Percentiles rank a stretch among this genome's conserved stretches.
phyloP scores from a whole-genome alignment of 2,888 invertebrate genomes.

The Oscheius myriophilus region DNA sequence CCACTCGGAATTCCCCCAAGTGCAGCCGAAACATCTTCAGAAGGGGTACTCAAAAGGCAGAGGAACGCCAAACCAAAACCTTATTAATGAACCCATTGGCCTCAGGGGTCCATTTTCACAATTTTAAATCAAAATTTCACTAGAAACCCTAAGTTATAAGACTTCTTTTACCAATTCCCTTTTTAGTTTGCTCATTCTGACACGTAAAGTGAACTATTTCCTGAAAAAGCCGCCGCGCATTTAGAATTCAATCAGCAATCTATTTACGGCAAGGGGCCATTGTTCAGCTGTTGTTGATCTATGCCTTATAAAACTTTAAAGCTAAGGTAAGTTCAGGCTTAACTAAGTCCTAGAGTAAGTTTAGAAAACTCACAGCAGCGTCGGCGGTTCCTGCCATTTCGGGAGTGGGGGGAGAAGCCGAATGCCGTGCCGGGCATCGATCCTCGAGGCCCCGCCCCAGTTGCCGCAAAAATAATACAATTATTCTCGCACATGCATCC shows the following conservation, averaged over 20 bases:
- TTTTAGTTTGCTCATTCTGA: too few species aligned
- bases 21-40: not conserved
- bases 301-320: too few species aligned
- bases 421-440: slow-evolving; percentile 27
- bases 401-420: slow-evolving; percentile 25
- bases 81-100: too few species aligned
- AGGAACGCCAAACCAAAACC: not conserved
- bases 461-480: slow-evolving; percentile 29
- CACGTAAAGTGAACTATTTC: too few species aligned
- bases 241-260: too few species aligned
- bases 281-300: not conserved
- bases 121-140: too few species aligned
- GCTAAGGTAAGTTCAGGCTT: too few species aligned
- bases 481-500: slow-evolving; percentile 14
- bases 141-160: too few species aligned
- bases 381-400: slow-evolving; percentile 45
- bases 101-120: too few species aligned
- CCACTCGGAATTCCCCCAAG: slow-evolving; percentile 5
- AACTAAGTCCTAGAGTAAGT: too few species aligned
- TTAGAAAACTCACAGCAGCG: slow-evolving; percentile 46
- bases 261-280: not conserved
- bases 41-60: not conserved
- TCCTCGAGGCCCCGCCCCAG: slow-evolving; percentile 25
- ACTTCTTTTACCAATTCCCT: too few species aligned
- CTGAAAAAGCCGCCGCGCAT: too few species aligned